Base-by-base conservation (phyloP, 2,888 invertebrate genomes). In the Sarcophaga rosellei region DNA sequence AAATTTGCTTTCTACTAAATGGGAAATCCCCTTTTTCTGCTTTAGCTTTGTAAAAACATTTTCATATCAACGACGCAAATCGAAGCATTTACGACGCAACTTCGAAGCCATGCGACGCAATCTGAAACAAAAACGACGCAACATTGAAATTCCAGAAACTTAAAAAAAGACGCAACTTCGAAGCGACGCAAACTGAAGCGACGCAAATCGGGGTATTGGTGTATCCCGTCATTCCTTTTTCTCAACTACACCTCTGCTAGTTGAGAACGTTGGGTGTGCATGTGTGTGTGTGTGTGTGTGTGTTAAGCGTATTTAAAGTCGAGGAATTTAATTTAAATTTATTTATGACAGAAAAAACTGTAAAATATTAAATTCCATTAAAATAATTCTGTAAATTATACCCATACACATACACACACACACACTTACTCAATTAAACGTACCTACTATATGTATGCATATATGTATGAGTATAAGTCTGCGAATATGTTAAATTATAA, bases 361-460 rank as follows among this genome's bases (percentile, higher is more conserved):
- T 72, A 62, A 61, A 75, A 86, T 78, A 86, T 86, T 86, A 86
- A 86, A 84, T 84, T 84, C 75, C 86, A 86, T 86, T 86, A 86
- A 81, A 81, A 70, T 84, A 78, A 84, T 84, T 84, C 75, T 68
- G 78, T 59, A 61, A 69, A 61, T 35, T 77, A 78, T 35, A 35
- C 35, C 35, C 35, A 69, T 78, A 17, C 35, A 66, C 5, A 47
- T 3, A 10, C 5, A 53, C 53, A 6, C 53, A 3, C 17, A 15
- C 17, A 15, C 5, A 53, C 35, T 35, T 1, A 6, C 35, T 35
- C 35, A 11, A 15, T 47, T 15, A 15, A 47, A 47, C 15, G 15
- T 47, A 47, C 53, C 35, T 35, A 53, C 17, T 17, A 15, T 47
- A 47, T 47, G 47, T 15, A 47, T 1, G 15, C 47, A 11, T 47